These are phyloP conservation scores for Columba livia DNA, from an alignment of 2,113 vertebrate species.

Conservation along the genomic window DNA sequence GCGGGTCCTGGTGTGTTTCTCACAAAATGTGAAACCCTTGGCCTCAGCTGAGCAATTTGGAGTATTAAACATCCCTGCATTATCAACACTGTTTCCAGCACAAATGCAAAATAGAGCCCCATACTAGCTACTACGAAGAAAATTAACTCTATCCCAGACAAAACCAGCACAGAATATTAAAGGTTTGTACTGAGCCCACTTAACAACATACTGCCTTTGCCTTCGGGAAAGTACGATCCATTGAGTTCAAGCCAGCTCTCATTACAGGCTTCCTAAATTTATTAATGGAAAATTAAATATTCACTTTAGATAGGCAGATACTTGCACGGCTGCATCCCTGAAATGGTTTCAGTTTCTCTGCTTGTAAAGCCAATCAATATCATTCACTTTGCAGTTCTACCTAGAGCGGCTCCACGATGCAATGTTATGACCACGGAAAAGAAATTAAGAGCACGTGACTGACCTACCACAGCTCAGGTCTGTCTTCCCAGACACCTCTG, in stretches of 20 bases:
- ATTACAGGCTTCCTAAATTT: not conserved
- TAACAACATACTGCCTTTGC: not conserved
- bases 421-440: not conserved
- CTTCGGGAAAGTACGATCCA: not conserved
- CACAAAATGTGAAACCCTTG: not conserved
- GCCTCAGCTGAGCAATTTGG: not conserved
- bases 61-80: not conserved
- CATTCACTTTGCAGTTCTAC: rapidly evolving
- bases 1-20: not conserved
- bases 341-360: not conserved
- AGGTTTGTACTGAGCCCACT: not conserved
- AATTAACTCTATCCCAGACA: too few species aligned
- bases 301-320: not conserved
- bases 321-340: not conserved
- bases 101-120: too few species aligned
- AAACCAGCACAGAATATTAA: too few species aligned
- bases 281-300: not conserved
- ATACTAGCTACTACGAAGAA: too few species aligned
- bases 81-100: too few species aligned
- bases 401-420: not conserved
- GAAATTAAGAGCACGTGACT: rapidly evolving
- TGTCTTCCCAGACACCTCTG: not conserved
- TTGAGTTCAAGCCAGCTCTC: not conserved
- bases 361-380: not conserved
- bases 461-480: not conserved